Percentiles rank a stretch among this genome's conserved stretches.
phyloP scores from a whole-genome alignment of 2,113 vertebrate species.

The Heteronetta atricapilla region DNA sequence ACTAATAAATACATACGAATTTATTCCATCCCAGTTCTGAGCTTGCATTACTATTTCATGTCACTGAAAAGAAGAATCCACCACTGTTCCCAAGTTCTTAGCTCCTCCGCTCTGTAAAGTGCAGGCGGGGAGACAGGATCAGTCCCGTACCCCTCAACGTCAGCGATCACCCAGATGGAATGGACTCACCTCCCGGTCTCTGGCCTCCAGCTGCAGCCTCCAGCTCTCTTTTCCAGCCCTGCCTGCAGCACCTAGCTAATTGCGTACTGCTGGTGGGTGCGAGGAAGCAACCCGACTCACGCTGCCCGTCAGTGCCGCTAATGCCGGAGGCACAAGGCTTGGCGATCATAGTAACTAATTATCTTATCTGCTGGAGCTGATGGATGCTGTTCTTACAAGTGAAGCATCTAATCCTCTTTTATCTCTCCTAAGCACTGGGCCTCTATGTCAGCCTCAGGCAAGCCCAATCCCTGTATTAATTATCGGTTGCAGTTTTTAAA shows the following conservation, averaged over 20 bases:
- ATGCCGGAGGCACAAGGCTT: not conserved
- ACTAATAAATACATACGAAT: not conserved
- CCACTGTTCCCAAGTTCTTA: not conserved
- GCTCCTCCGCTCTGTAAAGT: not conserved
- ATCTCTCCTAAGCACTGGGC: not conserved
- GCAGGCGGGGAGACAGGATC: not conserved
- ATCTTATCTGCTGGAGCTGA: conserved; percentile 18
- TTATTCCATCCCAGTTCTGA: not conserved
- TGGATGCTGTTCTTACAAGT: conserved; percentile 37
- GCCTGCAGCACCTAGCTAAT: conserved; percentile 6
- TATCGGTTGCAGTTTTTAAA: conserved; percentile 15
- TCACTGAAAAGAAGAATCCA: not conserved
- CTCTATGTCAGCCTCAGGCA: conserved; percentile 12
- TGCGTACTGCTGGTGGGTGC: not conserved
- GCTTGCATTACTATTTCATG: not conserved
- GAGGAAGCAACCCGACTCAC: not conserved
- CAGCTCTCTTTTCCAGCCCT: not conserved
- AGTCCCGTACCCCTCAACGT: not conserved
- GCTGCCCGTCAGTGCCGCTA: not conserved
- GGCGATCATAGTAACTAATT: not conserved
- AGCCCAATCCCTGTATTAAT: conserved; percentile 39
- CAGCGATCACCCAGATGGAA: not conserved
- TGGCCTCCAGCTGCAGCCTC: not conserved
- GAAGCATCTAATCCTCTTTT: conserved; percentile 47
- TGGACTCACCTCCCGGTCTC: not conserved